Conservation (phyloP, 2,113 vertebrate genomes). For the Cyprinodon brontotheroides region DNA sequence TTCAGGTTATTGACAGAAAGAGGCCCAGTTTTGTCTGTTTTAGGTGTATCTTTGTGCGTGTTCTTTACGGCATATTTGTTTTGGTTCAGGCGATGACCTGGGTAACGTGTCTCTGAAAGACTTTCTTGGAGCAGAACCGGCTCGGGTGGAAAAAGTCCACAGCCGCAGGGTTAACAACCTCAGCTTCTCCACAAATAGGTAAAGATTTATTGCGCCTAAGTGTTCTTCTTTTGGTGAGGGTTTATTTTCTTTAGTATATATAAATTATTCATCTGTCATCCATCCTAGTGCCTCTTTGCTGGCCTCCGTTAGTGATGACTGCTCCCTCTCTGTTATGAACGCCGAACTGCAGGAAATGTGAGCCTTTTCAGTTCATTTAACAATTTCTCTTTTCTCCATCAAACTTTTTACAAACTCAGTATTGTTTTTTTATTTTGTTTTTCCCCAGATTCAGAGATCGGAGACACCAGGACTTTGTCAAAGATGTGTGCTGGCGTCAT, state of each 20-base stretch:
- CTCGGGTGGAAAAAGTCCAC: conserved; percentile 78
- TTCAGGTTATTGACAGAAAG: not conserved
- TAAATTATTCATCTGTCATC: not conserved
- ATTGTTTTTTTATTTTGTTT: conserved; percentile 1
- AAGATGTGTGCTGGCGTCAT: conserved; percentile 88
- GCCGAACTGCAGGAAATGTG: conserved; percentile 87
- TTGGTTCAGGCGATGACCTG: conserved; percentile 85
- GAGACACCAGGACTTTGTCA: conserved; percentile 91
- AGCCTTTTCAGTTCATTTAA: conserved; percentile 61
- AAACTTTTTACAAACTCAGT: conserved; percentile 2
- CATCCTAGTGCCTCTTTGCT: conserved; percentile 82
- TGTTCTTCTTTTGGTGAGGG: not conserved
- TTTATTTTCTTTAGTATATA: not conserved
- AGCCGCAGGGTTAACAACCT: conserved; percentile 82
- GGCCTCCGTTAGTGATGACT: conserved; percentile 93
- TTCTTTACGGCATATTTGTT: not conserved
- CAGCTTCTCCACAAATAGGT: conserved; percentile 91
- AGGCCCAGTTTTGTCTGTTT: not conserved
- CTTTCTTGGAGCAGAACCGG: conserved; percentile 78
- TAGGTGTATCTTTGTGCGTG: not conserved
- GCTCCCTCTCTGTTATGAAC: conserved; percentile 87
- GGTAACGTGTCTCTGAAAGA: conserved; percentile 87
- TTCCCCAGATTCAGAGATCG: conserved; percentile 83
- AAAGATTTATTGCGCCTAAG: conserved; percentile 2
- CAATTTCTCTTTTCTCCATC: not conserved